Conservation (phyloP, 2,797 vertebrate species). For the Crenichthys baileyi region DNA sequence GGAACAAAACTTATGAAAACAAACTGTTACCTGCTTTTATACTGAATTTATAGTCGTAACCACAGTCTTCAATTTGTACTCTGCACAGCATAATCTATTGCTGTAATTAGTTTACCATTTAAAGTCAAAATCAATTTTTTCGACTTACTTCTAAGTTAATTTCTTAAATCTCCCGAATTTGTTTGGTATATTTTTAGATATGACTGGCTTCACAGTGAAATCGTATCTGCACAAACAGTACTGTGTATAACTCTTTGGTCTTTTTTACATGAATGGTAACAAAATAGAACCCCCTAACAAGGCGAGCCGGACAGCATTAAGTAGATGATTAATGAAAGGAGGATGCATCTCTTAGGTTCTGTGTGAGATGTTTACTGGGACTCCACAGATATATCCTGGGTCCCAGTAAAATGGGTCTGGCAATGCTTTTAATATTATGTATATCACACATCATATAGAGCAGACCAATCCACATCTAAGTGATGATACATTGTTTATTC, state of each 20-base stretch:
- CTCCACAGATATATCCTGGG: neutral
- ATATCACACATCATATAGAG: slow-evolving; percentile 42
- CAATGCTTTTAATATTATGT: slow-evolving; percentile 24
- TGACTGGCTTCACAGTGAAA: neutral
- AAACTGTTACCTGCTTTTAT: neutral
- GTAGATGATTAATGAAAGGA: neutral
- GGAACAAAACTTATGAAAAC: neutral
- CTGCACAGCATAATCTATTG: neutral
- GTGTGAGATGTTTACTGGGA: neutral
- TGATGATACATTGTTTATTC: slow-evolving; percentile 58
- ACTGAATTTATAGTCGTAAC: neutral
- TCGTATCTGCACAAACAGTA: neutral
- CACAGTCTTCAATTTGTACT: neutral
- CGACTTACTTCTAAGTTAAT: neutral
- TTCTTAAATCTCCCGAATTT: neutral
- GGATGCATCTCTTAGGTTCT: neutral
- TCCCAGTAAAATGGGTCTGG: neutral
- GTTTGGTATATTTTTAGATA: neutral
- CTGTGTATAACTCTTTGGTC: no score
- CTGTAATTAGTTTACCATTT: neutral
- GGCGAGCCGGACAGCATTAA: no score
- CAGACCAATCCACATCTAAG: slow-evolving; percentile 33
- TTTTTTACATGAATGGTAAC: no score
- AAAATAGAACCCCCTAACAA: no score
- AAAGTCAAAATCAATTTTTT: neutral